These are phyloP conservation scores for Meriones psammophilus DNA, from an alignment of 2,797 vertebrate genomes.

Conservation along the genomic window DNA sequence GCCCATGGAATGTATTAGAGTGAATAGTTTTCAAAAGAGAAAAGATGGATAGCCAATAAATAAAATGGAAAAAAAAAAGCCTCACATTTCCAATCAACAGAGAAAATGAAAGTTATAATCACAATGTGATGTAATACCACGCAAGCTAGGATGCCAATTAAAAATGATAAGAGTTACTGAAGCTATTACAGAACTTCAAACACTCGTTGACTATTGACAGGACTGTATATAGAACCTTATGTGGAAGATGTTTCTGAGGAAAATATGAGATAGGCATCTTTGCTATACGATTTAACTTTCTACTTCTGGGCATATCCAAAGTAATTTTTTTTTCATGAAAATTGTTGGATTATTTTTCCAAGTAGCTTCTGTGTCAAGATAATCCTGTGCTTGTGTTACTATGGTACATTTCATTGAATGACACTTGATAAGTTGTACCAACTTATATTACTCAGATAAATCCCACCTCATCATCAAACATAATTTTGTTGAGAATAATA, in stretches of 20 bases:
- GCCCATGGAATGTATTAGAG: neutral
- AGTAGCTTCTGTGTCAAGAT: neutral
- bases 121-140: too few relatives aligned
- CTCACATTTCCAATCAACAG: neutral
- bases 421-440: neutral
- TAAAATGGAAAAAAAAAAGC: neutral
- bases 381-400: neutral
- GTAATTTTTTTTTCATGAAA: neutral
- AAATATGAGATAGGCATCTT: neutral
- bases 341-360: neutral
- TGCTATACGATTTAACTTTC: neutral
- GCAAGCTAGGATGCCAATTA: too few relatives aligned
- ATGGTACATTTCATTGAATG: neutral
- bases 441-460: neutral
- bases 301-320: neutral
- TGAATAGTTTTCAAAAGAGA: neutral
- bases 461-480: neutral
- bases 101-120: neutral
- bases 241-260: neutral
- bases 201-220: neutral
- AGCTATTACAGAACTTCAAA: neutral
- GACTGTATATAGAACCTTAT: neutral
- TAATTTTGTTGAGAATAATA: neutral
- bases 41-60: neutral
- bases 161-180: neutral